Conservation (phyloP, 2,113 vertebrate species). For the Dipodomys spectabilis region DNA sequence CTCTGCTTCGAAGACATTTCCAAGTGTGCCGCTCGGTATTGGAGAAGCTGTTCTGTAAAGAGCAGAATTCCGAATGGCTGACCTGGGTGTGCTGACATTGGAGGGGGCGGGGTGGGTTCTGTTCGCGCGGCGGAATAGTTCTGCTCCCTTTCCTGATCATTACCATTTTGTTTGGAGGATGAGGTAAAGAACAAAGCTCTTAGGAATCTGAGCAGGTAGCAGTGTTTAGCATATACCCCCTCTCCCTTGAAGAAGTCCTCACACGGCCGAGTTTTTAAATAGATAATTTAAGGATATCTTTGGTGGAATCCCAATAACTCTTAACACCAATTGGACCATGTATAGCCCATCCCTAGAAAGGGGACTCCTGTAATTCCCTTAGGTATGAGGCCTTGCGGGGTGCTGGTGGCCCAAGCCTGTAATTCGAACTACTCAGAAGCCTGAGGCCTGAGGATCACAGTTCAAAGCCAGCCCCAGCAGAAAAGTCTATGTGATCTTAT, state of each 20-base stretch:
- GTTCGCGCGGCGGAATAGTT: neutral
- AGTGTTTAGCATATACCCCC: neutral
- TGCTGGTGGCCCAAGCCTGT: no score
- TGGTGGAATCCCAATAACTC: neutral
- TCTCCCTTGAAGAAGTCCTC: neutral
- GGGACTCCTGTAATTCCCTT: slow-evolving; percentile 1
- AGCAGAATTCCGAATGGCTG: neutral
- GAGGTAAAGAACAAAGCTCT: neutral
- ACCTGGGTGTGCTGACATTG: neutral
- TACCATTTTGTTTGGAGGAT: neutral
- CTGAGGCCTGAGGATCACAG: no score
- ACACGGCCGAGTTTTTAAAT: neutral
- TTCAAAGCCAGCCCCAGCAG: no score
- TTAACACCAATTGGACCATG: neutral
- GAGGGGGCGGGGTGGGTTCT: neutral
- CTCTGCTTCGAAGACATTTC: neutral
- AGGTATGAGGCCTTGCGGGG: neutral
- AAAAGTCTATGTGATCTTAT: no score
- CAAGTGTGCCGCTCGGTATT: neutral
- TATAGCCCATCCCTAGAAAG: neutral
- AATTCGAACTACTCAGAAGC: no score
- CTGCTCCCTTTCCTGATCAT: neutral
- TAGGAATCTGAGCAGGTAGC: neutral
- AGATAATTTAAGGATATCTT: neutral
- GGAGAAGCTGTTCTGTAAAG: neutral